Percentiles rank a stretch among this genome's conserved stretches.
phyloP scores from a whole-genome alignment of 2,113 vertebrate species.

The Anseranas semipalmata region DNA sequence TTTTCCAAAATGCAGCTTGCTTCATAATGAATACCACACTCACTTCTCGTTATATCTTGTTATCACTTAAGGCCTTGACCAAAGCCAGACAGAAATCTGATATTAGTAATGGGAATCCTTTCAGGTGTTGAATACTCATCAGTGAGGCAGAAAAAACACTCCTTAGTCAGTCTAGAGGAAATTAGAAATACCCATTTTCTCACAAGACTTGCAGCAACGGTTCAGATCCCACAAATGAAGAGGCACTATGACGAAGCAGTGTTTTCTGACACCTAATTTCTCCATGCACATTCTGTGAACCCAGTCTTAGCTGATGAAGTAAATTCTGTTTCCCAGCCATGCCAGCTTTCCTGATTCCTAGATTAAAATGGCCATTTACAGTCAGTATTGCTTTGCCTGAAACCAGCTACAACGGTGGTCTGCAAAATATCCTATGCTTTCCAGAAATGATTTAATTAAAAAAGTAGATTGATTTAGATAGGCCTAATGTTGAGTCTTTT shows the following conservation, averaged over 20 bases:
- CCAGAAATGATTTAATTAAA: not conserved
- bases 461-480: not conserved
- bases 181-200: not conserved
- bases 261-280: not conserved
- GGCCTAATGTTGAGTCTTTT: not conserved
- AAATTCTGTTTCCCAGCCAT: not conserved
- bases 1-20: not conserved
- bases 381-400: not conserved
- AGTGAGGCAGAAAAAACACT: not conserved
- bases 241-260: not conserved
- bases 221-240: not conserved
- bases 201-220: accelerated
- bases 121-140: not conserved
- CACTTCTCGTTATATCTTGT: not conserved
- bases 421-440: not conserved
- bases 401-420: not conserved
- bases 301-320: not conserved
- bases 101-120: not conserved
- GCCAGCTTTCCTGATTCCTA: not conserved
- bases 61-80: not conserved
- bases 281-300: not conserved
- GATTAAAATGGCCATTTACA: not conserved
- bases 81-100: not conserved
- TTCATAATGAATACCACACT: not conserved
- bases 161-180: not conserved